Evolutionary conservation across 1,140 invertebrate genomes (phyloP), one percentile per base, ranked within the genome.

Genomic region (Gryllus bimaculatus): DNA sequence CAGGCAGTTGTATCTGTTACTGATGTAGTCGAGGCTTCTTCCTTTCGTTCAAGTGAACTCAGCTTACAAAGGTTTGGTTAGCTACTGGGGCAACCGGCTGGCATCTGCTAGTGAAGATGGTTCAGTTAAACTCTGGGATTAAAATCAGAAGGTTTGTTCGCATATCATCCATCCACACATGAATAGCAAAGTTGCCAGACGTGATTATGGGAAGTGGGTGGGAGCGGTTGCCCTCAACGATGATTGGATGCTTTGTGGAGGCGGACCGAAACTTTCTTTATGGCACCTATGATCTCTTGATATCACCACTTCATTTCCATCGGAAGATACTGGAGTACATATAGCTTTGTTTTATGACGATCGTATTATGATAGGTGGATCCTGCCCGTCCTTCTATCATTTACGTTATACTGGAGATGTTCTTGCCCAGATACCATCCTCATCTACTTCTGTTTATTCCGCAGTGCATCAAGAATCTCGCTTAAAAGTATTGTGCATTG

Each of bases 211-310:
- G 13, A 95, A 95, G 85, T 97, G 95, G 95, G 90, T 96, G 80
- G 94, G 94, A 47, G 92, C 93, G 81, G 91, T 94, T 48, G 88
- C 92, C 73, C 85, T 95, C 47, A 92, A 90, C 76, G 92, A 95
- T 78, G 94, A 96, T 85, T 97, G 95, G 94, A 86, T 97, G 86
- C 86, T 96, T 1, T 96, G 95, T 85, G 95, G 95, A 0, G 95
- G 96, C 12, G 95, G 95, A 8, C 94, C 95, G 4, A 89, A 90
- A 81, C 85, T 95, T 13, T 90, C 93, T 0, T 85, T 96, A 39
- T 96, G 93, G 93, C 93, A 96, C 83, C 87, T 94, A 75, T 88
- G 93, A 8, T 93, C 93, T 0, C 87, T 96, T 82, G 90, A 93
- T 80, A 88, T 90, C 21, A 90, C 92, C 0, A 91, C 91, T 20